Base-by-base conservation (phyloP, 2,888 invertebrate species). In the Abrostola tripartita region DNA sequence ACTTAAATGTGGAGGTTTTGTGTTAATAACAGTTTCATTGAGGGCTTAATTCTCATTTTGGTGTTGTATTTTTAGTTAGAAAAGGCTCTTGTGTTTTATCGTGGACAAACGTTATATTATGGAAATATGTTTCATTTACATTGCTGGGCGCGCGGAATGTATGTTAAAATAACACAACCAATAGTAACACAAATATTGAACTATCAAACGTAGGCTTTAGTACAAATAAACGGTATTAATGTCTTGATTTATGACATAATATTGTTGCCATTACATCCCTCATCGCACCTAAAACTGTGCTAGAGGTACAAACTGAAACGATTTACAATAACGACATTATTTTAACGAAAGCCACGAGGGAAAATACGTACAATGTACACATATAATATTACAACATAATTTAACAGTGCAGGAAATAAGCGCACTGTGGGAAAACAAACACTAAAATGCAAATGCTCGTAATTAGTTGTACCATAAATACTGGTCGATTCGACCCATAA, bases 401-500 rank as follows among this genome's bases (percentile, higher is more conserved):
- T 62, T 61, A 71, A 66, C 65, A 54, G 67, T 74, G 64, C 71
- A 65, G 65, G 76, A 75, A 78, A 76, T 78, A 80, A 78, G 69
- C 76, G 70, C 40, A 55, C 56, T 61, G 74, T 74, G 71, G 76
- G 79, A 84, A 88, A 87, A 88, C 83, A 87, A 86, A 86, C 82
- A 86, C 76, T 85, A 84, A 88, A 88, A 89, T 88, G 86, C 85
- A 87, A 89, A 89, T 88, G 80, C 62, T 82, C 79, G 85, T 89
- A 89, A 89, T 90, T 90, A 88, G 83, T 83, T 77, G 79, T 76
- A 74, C 79, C 82, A 87, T 90, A 89, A 90, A 90, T 87, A 89
- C 84, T 77, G 81, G 78, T 82, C 83, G 80, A 87, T 85, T 81
- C 74, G 65, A 73, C 81, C 72, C 83, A 86, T 91, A 89, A 90